Conservation (phyloP, 2,113 vertebrate genomes). For the Alligator mississippiensis region DNA sequence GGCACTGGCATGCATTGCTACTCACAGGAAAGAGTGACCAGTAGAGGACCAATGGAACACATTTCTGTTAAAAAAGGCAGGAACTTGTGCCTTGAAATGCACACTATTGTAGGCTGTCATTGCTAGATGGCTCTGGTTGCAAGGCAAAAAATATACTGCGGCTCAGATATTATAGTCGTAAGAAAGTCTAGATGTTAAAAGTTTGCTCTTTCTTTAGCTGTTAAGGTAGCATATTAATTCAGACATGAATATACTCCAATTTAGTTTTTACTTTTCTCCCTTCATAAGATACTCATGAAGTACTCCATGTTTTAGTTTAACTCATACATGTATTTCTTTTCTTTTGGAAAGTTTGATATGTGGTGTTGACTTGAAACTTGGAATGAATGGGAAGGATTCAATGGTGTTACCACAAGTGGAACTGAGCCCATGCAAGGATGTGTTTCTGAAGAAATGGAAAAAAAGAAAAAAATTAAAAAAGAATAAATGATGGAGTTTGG, state of each 20-base stretch:
- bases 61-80: not conserved
- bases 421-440: too few relatives aligned
- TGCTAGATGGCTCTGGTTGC: not conserved
- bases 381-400: too few relatives aligned
- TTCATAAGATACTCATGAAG: too few relatives aligned
- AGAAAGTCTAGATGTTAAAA: not conserved
- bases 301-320: too few relatives aligned
- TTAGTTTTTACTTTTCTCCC: not conserved
- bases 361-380: too few relatives aligned
- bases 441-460: too few relatives aligned
- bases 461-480: too few relatives aligned
- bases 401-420: too few relatives aligned
- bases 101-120: not conserved
- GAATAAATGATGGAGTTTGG: too few relatives aligned
- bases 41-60: not conserved
- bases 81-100: not conserved
- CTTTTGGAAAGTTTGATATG: too few relatives aligned
- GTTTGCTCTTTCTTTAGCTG: not conserved
- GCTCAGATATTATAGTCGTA: not conserved
- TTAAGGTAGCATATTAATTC: not conserved
- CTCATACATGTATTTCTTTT: too few relatives aligned
- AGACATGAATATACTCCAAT: accelerated
- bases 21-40: not conserved
- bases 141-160: not conserved
- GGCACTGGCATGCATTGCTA: not conserved